Conservation (phyloP, 2,888 invertebrate genomes). For the Drosophila suboccidentalis region DNA sequence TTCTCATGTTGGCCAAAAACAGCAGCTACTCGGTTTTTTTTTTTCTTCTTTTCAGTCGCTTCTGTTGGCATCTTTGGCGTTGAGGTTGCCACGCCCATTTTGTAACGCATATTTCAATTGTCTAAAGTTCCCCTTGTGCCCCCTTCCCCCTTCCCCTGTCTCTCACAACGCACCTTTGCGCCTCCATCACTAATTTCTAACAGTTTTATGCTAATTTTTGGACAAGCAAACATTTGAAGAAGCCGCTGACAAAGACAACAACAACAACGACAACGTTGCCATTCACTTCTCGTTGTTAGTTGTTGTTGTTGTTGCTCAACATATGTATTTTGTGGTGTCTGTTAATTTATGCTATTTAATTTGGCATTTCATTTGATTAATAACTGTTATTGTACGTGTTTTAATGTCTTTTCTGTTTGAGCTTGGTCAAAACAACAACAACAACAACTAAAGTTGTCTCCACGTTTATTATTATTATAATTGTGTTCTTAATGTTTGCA, state of each 20-base stretch:
- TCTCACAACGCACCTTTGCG: not conserved
- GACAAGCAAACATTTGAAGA: conserved; percentile 56
- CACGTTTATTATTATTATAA: not conserved
- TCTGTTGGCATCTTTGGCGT: conserved; percentile 10
- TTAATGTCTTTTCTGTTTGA: conserved; percentile 33
- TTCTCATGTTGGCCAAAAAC: not conserved
- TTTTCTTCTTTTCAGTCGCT: not conserved
- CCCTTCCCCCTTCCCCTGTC: not conserved
- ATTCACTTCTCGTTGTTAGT: conserved; percentile 34
- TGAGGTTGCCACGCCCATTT: conserved; percentile 31
- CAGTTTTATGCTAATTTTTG: conserved; percentile 77
- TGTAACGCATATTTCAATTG: conserved; percentile 57
- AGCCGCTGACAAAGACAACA: conserved; percentile 44
- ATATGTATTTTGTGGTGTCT: conserved; percentile 49
- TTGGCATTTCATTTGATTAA: conserved; percentile 72
- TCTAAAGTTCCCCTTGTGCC: conserved; percentile 19
- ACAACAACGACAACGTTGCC: conserved; percentile 30
- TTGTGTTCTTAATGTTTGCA: conserved; percentile 1
- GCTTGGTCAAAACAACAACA: conserved; percentile 19
- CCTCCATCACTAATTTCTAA: conserved; percentile 61
- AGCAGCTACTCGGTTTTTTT: not conserved
- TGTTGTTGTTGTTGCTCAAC: conserved; percentile 36
- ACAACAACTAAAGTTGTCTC: conserved; percentile 26
- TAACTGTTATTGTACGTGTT: conserved; percentile 48
- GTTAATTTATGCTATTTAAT: conserved; percentile 69